Evolutionary conservation across 2,797 vertebrate genomes (phyloP), one percentile per base, ranked within the genome.

Genomic region (Menidia menidia): DNA sequence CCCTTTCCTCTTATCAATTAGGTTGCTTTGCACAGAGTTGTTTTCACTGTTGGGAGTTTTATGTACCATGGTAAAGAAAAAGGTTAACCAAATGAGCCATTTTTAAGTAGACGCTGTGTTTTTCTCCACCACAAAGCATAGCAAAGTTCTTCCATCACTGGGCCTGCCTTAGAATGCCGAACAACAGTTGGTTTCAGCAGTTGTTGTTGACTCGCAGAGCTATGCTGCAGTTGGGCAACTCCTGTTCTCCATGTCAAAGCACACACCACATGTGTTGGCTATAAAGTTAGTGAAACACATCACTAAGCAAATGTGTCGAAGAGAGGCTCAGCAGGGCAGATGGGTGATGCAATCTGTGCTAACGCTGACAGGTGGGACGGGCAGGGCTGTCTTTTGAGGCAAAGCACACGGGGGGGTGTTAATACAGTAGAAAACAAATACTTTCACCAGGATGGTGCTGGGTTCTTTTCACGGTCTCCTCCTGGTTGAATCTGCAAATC

Each of bases 161-260:
- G 82, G 71, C 58, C 64, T 75, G 76, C 68, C 85, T 63, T 31
- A 75, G 71, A 90, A 91, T 82, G 76, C 83, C 69, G 3, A 88
- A 80, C 89, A 90, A 88, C 94, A 93, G 93, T 88, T 92, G 89
- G 73, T 81, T 85, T 78, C 60, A 73, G 79, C 93, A 94, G 94
- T 92, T 94, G 93, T 88, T 92, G 89, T 89, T 92, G 89, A 90
- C 79, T 86, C 19, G 71, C 73, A 55, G 62, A 88, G 83, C 81
- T 89, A 79, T 85, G 84, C 84, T 79, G 84, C 91, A 91, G 87
- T 90, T 92, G 91, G 75, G 75, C 77, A 73, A 89, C 88, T 90
- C 75, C 85, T 92, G 89, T 89, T 88, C 78, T 32, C 67, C 59
- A 19, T 73, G 81, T 87, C 80, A 76, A 58, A 81, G 75, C 78